These are phyloP conservation scores for Rissa tridactyla DNA, from an alignment of 2,113 vertebrate genomes.

Conservation along the genomic window DNA sequence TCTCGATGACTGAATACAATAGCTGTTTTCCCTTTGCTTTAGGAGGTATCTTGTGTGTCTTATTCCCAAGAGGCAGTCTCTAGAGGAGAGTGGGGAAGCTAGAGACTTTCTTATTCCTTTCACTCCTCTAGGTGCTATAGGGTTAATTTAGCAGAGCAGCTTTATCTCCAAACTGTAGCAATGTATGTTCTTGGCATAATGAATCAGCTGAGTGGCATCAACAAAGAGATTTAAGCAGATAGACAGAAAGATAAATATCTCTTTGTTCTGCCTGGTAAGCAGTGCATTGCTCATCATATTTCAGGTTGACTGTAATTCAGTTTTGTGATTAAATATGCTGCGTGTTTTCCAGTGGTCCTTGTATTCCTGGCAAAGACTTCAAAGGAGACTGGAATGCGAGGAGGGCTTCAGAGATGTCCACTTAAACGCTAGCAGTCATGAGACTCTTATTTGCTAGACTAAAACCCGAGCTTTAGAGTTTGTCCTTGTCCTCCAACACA, in stretches of 20 bases:
- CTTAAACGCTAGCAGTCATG: not conserved
- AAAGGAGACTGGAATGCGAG: not conserved
- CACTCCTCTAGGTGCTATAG: not conserved
- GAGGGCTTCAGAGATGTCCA: not conserved
- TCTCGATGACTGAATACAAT: not conserved
- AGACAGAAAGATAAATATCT: conserved; percentile 65
- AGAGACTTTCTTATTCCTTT: not conserved
- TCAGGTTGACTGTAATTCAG: conserved; percentile 34
- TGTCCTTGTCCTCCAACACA: not conserved
- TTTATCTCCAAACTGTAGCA: conserved; percentile 4
- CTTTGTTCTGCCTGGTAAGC: conserved; percentile 9
- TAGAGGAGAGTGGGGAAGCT: not conserved
- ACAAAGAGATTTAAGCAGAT: conserved; percentile 65
- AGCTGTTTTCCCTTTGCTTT: not conserved
- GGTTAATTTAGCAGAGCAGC: conserved; percentile 22
- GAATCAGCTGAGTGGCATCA: conserved; percentile 52
- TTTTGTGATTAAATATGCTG: conserved; percentile 36
- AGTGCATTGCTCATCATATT: conserved; percentile 23
- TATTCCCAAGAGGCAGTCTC: not conserved
- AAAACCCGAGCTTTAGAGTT: not conserved
- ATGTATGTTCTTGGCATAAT: conserved; percentile 44
- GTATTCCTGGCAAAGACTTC: not conserved
- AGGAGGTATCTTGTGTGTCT: not conserved
- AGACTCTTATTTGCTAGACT: not conserved
- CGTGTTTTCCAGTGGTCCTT: not conserved